A percentile compares a stretch with the other conserved stretches of the same genome.
Conservation (phyloP, 2,888 invertebrate genomes). For the Oxycera nigricornis region DNA sequence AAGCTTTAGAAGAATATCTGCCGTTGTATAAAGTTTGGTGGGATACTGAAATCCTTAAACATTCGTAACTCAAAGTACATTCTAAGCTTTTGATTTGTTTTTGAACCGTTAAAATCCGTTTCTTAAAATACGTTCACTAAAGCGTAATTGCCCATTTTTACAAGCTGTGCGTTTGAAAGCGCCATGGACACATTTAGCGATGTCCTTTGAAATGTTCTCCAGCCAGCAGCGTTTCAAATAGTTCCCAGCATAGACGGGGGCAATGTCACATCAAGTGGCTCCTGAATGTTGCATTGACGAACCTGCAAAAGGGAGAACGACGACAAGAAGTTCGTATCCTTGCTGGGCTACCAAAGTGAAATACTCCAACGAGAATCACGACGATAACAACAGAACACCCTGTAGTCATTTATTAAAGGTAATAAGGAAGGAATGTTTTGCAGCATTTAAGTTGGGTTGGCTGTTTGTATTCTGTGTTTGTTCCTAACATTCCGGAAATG, state of each 20-base stretch:
- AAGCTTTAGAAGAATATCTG: no score
- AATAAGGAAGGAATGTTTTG: conserved; percentile 23
- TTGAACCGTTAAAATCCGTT: no score
- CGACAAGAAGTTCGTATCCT: not conserved
- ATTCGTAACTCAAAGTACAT: no score
- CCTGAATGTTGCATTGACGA: conserved; percentile 1
- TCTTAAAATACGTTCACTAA: no score
- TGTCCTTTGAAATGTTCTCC: no score
- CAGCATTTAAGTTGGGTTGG: not conserved
- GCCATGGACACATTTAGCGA: no score
- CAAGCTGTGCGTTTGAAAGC: no score
- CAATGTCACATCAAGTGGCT: conserved; percentile 21
- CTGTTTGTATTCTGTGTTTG: not conserved
- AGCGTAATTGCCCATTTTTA: no score
- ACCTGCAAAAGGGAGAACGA: not conserved
- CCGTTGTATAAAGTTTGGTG: no score
- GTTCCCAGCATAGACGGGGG: not conserved
- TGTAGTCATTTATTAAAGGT: conserved; percentile 1
- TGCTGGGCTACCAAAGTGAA: not conserved
- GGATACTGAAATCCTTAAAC: no score
- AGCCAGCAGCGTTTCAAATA: not conserved
- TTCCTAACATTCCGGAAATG: not conserved
- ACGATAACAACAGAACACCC: not conserved
- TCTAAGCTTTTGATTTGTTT: no score
- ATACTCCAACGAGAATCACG: not conserved